phyloP scores from a whole-genome alignment of 2,888 invertebrate species.

The Orthonychiurus folsomi region DNA sequence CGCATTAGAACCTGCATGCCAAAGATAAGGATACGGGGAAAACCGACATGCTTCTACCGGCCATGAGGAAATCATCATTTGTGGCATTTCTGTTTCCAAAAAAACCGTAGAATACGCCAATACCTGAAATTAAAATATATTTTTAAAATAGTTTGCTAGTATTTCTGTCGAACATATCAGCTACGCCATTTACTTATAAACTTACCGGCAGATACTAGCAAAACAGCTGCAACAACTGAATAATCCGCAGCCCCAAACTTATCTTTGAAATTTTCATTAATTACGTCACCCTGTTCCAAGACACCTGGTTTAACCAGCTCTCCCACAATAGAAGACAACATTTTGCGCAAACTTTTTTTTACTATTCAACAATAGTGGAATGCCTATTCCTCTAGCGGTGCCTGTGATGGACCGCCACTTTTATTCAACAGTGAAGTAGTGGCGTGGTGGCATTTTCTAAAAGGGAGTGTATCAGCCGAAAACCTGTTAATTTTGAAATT shows the following conservation, averaged over 20 bases:
- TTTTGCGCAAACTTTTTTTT: too few species aligned
- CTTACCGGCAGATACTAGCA: neutral
- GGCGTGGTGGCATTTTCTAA: too few species aligned
- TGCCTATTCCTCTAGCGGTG: too few species aligned
- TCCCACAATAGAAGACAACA: too few species aligned
- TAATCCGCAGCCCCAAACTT: conserved; percentile 5
- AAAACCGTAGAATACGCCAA: conserved; percentile 77
- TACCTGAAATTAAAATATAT: conserved; percentile 45
- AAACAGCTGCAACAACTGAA: neutral
- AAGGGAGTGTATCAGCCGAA: too few species aligned
- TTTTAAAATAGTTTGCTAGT: neutral
- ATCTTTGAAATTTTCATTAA: neutral
- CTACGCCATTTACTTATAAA: neutral
- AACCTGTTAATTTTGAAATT: too few species aligned
- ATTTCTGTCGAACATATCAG: neutral
- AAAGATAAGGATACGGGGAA: conserved; percentile 51
- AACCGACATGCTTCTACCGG: conserved; percentile 44
- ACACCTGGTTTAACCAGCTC: neutral
- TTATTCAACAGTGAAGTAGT: too few species aligned
- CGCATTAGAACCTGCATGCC: conserved; percentile 58
- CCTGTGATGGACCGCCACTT: too few species aligned
- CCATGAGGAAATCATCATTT: conserved; percentile 46
- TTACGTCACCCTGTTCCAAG: neutral
- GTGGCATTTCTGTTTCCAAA: conserved; percentile 37
- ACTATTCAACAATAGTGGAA: too few species aligned